phyloP scores from a whole-genome alignment of 2,113 vertebrate genomes.

The Lutjanus erythropterus region DNA sequence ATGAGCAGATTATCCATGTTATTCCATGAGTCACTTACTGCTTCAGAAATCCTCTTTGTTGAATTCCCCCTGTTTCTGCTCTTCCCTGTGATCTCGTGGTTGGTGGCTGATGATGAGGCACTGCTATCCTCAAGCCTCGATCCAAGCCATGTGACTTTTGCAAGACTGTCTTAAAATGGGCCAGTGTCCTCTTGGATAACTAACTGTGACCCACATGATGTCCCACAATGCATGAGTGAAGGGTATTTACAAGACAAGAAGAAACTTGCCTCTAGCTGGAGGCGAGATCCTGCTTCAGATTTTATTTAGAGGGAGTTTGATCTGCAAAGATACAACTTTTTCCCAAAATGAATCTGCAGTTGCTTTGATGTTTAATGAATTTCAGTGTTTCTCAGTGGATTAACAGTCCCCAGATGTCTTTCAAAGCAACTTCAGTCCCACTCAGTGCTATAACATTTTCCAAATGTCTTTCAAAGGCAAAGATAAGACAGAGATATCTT shows the following conservation, averaged over 20 bases:
- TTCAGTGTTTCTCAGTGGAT: slow-evolving; percentile 38
- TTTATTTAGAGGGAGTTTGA: slow-evolving; percentile 29
- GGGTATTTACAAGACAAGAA: slow-evolving; percentile 38
- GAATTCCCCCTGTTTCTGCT: slow-evolving; percentile 36
- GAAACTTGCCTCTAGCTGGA: slow-evolving; percentile 4
- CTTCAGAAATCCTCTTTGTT: slow-evolving; percentile 58
- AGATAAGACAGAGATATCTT: slow-evolving; percentile 36
- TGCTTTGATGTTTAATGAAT: slow-evolving; percentile 51
- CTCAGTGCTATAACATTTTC: slow-evolving; percentile 28
- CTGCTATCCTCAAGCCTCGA: slow-evolving; percentile 58
- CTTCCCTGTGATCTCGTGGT: slow-evolving; percentile 77
- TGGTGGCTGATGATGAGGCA: slow-evolving; percentile 63
- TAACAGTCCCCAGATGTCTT: slow-evolving; percentile 25
- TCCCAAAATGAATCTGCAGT: slow-evolving; percentile 1
- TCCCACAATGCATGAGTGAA: slow-evolving; percentile 26
- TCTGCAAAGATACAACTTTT: slow-evolving; percentile 24
- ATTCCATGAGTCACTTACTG: slow-evolving; percentile 49
- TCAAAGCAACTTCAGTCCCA: slow-evolving; percentile 37
- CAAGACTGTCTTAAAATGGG: slow-evolving; percentile 60
- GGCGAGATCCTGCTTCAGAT: slow-evolving; percentile 7
- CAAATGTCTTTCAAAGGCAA: slow-evolving; percentile 43
- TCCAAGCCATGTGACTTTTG: slow-evolving; percentile 77
- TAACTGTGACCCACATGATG: slow-evolving; percentile 72
- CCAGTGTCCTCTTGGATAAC: slow-evolving; percentile 59
- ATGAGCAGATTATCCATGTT: slow-evolving; percentile 64